Evolutionary conservation across 2,888 invertebrate species (phyloP).

Genomic region (Esperia sulphurella): DNA sequence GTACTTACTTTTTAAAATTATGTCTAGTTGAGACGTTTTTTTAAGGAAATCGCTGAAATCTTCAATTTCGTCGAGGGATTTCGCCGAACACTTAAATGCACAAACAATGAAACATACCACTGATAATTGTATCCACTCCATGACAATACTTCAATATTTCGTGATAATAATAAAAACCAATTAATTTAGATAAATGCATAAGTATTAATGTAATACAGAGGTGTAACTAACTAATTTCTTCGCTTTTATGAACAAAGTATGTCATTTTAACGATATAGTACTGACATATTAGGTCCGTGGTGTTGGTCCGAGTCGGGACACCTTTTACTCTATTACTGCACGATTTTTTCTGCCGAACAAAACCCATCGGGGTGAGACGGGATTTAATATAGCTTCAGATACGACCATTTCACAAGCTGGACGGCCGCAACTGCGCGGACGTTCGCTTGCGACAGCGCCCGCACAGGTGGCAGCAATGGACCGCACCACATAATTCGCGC

Average conservation of each 20-base stretch:
- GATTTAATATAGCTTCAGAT: constrained; percentile 73
- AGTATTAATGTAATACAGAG: constrained; percentile 18
- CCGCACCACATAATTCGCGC: constrained; percentile 43
- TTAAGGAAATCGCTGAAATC: constrained; percentile 63
- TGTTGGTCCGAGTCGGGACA: constrained; percentile 1
- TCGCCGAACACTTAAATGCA: constrained; percentile 52
- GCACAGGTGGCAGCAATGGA: constrained; percentile 31
- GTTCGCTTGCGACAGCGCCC: constrained; percentile 53
- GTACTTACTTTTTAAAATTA: constrained; percentile 66
- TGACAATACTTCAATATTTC: constrained; percentile 16
- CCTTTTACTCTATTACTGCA: constrained; percentile 34
- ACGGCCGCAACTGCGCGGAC: constrained; percentile 52
- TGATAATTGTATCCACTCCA: constrained; percentile 43
- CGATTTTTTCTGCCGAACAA: constrained; percentile 63
- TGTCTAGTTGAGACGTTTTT: constrained; percentile 63
- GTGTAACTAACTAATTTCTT: constrained; percentile 29
- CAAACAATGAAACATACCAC: constrained; percentile 44
- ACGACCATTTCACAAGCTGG: constrained; percentile 77
- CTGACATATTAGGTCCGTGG: constrained; percentile 24
- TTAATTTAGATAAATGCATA: constrained; percentile 28
- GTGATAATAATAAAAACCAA: constrained; percentile 11
- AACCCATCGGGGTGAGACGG: constrained; percentile 60
- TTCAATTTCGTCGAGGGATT: constrained; percentile 56
- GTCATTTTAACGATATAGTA: constrained; percentile 51
- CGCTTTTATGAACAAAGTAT: constrained; percentile 35